These are phyloP conservation scores for Apaloderma vittatum DNA, from an alignment of 2,113 vertebrate genomes.

Conservation along the genomic window DNA sequence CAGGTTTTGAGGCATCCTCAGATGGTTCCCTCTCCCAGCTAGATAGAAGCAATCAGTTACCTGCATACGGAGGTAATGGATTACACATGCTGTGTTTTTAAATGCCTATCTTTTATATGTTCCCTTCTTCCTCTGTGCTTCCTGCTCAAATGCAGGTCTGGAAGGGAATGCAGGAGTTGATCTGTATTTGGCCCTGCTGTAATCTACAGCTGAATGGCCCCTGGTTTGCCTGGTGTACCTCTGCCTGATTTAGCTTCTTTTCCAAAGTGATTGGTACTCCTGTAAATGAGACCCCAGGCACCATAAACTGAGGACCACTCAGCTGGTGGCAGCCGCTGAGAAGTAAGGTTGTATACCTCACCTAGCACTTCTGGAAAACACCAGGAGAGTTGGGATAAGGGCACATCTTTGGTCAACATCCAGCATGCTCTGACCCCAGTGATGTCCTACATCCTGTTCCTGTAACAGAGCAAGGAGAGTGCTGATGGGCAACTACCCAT, in stretches of 20 bases:
- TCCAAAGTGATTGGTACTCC: background rate
- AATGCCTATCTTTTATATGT: background rate
- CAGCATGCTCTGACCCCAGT: background rate
- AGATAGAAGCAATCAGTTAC: background rate
- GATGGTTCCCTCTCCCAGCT: background rate
- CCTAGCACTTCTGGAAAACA: background rate
- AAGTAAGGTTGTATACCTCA: background rate
- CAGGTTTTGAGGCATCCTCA: background rate
- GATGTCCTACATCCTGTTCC: background rate
- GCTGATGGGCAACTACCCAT: background rate
- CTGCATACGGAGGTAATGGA: background rate
- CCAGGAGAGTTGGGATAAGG: background rate
- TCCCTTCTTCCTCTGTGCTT: background rate
- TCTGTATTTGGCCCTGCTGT: background rate
- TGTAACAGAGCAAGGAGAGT: background rate
- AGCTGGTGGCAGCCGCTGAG: background rate
- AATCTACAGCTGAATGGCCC: background rate
- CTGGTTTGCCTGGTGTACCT: background rate
- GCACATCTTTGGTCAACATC: rapidly evolving
- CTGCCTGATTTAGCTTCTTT: background rate
- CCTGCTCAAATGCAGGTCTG: background rate
- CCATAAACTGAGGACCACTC: background rate
- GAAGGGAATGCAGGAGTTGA: background rate
- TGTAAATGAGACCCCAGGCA: background rate
- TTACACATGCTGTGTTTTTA: background rate